Evolutionary conservation across 2,113 vertebrate species (phyloP), one percentile per base, ranked within the genome.

Genomic region (Lathamus discolor): DNA sequence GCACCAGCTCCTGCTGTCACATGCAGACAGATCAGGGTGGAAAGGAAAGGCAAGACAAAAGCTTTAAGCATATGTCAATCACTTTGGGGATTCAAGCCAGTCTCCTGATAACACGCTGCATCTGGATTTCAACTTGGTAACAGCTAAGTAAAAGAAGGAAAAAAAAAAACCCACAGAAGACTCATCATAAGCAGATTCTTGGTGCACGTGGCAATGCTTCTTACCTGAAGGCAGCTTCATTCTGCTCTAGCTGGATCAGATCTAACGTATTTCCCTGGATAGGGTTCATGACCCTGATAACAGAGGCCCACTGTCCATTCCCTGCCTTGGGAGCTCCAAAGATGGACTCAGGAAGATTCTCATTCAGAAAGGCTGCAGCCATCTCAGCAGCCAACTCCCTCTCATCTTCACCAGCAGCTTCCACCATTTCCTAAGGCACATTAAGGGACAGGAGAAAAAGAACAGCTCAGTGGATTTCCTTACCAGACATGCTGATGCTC

Each of bases 141-240:
- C 15, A 81, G 68, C 43, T 61, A 37, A 92, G 24, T n/a, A 68
- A n/a, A 74, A 79, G 25, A 51, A 79, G 23, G 37, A 13, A 72
- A 54, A 68, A 54, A 68, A 44, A 29, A 5, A 51, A 4, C 9
- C 17, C 49, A 82, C 6, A 0, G 2, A 52, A 54, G 17, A 74
- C 25, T 83, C 27, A 69, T 43, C 46, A 76, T n/a, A 95, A 70
- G 17, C 35, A 52, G 41, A 59, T 12, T 67, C 13, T 18, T 68
- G 11, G 22, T 46, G 31, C 8, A 63, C 7, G 17, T 70, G 52
- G 28, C 46, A 49, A 29, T 5, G 13, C 29, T 72, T 41, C 96
- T 98, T 88, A 99, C 99, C 99, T 99, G 97, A 99, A 99, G 10
- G 99, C 99, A 19, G 99, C 99, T 95, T 99, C 99, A 2, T 99